These are phyloP conservation scores for Folsomia manolachei DNA, from an alignment of 2,888 invertebrate genomes.

Conservation along the genomic window DNA sequence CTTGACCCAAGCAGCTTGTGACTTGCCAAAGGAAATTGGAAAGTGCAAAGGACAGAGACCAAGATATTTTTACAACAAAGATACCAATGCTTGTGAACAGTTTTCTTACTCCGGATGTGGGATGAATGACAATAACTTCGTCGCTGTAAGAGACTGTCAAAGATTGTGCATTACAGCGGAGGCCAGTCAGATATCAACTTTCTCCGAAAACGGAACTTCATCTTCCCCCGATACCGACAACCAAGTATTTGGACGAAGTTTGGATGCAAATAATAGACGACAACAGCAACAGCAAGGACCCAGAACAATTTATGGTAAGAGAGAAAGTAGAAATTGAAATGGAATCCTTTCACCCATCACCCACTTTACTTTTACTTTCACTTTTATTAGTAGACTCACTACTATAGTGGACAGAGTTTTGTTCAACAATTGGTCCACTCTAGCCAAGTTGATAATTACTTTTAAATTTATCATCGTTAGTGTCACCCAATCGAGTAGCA, in stretches of 20 bases:
- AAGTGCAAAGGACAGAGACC: constrained; percentile 40
- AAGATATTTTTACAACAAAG: constrained; percentile 40
- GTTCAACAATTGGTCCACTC: constrained; percentile 1
- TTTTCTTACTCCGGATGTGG: constrained; percentile 46
- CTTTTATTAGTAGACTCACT: neutral
- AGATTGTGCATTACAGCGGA: constrained; percentile 29
- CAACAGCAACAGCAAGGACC: neutral
- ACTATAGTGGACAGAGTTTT: neutral
- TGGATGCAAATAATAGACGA: neutral
- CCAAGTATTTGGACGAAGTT: neutral
- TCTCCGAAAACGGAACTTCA: neutral
- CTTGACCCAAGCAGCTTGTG: constrained; percentile 26
- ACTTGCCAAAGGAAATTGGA: constrained; percentile 32
- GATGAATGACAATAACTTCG: constrained; percentile 52
- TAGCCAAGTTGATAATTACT: constrained; percentile 4
- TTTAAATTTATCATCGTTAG: neutral
- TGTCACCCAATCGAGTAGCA: neutral
- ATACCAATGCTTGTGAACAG: constrained; percentile 34
- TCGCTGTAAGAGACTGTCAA: constrained; percentile 45
- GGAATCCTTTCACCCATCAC: neutral
- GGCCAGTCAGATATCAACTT: too few relatives aligned
- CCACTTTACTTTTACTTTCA: neutral
- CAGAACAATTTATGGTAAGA: constrained; percentile 19
- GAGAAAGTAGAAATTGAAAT: neutral
- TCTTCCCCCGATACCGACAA: neutral